Evolutionary conservation across 2,113 vertebrate species (phyloP).

Genomic region (Pimephales promelas): DNA sequence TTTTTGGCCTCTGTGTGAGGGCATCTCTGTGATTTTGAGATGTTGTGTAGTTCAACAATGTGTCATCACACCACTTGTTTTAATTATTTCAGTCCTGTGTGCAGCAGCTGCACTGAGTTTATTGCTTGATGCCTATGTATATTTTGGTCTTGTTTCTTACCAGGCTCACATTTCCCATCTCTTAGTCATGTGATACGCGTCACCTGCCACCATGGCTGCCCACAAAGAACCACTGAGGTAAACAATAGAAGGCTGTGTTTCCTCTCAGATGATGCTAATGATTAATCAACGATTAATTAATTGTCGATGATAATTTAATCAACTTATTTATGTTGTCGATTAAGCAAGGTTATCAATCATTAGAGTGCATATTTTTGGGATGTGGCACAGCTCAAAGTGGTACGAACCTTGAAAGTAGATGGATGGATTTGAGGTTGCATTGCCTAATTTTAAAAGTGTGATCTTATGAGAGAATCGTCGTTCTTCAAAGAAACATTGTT

Average conservation of each 20-base stretch:
- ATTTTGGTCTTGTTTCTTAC: slow-evolving; percentile 3
- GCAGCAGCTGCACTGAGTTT: slow-evolving; percentile 11
- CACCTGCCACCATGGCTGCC: slow-evolving; percentile 36
- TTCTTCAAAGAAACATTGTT: background rate
- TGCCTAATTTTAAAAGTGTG: too few species aligned
- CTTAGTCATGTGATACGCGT: slow-evolving; percentile 27
- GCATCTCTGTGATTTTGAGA: background rate
- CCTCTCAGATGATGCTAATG: background rate
- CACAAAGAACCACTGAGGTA: background rate
- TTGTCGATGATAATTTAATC: too few species aligned
- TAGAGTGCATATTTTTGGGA: too few species aligned
- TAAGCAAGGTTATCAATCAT: too few species aligned
- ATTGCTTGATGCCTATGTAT: background rate
- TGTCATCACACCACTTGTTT: slow-evolving; percentile 23
- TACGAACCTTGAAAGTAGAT: too few species aligned
- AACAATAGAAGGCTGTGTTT: background rate
- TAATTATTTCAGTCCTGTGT: slow-evolving; percentile 17
- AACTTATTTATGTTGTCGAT: too few species aligned
- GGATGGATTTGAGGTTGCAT: too few species aligned
- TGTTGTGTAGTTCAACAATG: slow-evolving; percentile 1
- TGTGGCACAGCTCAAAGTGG: too few species aligned
- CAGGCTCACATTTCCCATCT: slow-evolving; percentile 4
- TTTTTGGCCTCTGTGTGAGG: background rate
- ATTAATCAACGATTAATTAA: too few species aligned
- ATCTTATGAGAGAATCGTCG: too few species aligned